phyloP scores from a whole-genome alignment of 2,888 invertebrate genomes.

The Drosophila mimetica region DNA sequence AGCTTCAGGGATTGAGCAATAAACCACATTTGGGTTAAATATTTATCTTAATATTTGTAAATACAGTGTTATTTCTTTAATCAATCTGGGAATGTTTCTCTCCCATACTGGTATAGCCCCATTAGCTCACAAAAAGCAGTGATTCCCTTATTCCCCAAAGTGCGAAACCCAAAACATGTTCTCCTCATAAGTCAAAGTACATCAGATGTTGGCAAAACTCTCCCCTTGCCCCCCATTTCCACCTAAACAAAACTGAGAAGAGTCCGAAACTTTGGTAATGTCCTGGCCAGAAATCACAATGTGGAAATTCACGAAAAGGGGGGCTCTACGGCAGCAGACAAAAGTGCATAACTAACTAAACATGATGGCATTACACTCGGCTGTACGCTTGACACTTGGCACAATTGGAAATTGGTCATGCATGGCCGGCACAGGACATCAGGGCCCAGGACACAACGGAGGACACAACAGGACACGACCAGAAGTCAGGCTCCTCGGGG shows the following conservation, averaged over 20 bases:
- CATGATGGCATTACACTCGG: conserved; percentile 51
- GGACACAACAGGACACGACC: conserved; percentile 10
- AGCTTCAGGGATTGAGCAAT: too few species aligned
- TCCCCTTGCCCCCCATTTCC: not conserved
- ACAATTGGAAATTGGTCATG: conserved; percentile 64
- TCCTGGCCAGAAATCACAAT: conserved; percentile 32
- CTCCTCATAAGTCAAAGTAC: conserved; percentile 18
- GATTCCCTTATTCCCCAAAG: conserved; percentile 9
- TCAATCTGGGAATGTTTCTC: conserved; percentile 8
- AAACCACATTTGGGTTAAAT: too few species aligned
- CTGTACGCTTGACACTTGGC: conserved; percentile 55
- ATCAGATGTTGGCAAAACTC: conserved; percentile 34
- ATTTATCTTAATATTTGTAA: too few species aligned
- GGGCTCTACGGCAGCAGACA: conserved; percentile 27
- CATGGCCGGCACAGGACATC: conserved; percentile 35
- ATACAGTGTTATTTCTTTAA: not conserved
- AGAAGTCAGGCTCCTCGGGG: conserved; percentile 21
- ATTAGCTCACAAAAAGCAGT: not conserved
- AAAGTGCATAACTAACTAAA: conserved; percentile 54
- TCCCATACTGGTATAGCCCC: not conserved
- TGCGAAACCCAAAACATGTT: conserved; percentile 24
- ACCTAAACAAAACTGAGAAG: conserved; percentile 12
- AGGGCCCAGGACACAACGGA: conserved; percentile 10
- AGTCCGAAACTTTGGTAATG: conserved; percentile 41
- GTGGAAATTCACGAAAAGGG: conserved; percentile 22